phyloP scores from a whole-genome alignment of 2,113 vertebrate genomes.

The Gymnogyps californianus region DNA sequence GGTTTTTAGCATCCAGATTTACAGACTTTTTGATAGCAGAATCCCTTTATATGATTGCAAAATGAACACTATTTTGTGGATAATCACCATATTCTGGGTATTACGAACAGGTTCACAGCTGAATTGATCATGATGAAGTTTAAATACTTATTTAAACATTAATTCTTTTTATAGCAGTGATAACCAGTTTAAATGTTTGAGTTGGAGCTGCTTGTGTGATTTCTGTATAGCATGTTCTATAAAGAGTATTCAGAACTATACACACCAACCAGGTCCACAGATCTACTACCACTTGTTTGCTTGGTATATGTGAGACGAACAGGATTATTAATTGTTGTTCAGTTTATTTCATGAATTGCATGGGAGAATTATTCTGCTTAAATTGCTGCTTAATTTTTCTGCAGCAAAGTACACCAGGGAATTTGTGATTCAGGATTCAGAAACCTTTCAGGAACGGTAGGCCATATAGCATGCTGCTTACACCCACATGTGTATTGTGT shows the following conservation, averaged over 20 bases:
- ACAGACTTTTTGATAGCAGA: not conserved
- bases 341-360: not conserved
- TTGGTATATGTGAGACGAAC: not conserved
- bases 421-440: not conserved
- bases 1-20: not conserved
- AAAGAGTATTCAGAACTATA: not conserved
- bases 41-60: not conserved
- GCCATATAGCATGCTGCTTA: not conserved
- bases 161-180: not conserved
- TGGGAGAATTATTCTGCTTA: not conserved
- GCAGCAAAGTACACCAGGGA: not conserved
- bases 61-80: not conserved
- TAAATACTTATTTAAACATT: not conserved
- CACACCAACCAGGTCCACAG: not conserved
- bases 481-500: not conserved
- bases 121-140: not conserved
- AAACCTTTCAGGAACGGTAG: not conserved
- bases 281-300: not conserved
- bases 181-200: not conserved
- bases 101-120: not conserved
- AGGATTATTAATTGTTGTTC: not conserved
- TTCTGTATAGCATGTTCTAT: not conserved
- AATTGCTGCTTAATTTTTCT: not conserved
- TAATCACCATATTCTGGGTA: not conserved
- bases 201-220: not conserved